Percentiles rank a stretch among this genome's conserved stretches.
Conservation (phyloP, 1,140 invertebrate species). For the Arion vulgaris region DNA sequence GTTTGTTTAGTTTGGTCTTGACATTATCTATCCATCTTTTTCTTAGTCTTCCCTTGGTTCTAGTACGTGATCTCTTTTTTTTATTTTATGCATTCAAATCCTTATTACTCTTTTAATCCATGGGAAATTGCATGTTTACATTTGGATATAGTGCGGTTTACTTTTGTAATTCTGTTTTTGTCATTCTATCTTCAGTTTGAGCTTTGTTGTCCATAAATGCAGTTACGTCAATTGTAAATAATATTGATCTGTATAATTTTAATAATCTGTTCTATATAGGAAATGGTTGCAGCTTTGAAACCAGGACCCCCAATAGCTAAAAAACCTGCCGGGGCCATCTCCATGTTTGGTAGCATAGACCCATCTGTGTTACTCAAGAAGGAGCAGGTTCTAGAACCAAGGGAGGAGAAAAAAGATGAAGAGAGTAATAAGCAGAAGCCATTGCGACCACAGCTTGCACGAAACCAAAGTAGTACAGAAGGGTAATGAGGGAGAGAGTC, state of each 20-base stretch:
- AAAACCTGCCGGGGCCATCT: constrained; percentile 65
- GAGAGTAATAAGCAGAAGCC: not conserved
- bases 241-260: not conserved
- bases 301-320: constrained; percentile 36
- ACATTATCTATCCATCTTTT: too few relatives aligned
- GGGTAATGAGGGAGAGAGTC: not conserved
- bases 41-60: too few relatives aligned
- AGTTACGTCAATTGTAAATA: too few relatives aligned
- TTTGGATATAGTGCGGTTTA: too few relatives aligned
- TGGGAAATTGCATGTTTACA: too few relatives aligned
- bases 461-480: not conserved
- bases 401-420: constrained; percentile 30
- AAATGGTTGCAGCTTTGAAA: not conserved
- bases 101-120: too few relatives aligned
- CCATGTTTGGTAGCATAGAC: constrained; percentile 65
- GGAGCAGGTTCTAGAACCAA: constrained; percentile 35
- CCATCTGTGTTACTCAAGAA: constrained; percentile 57
- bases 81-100: too few relatives aligned
- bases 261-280: not conserved
- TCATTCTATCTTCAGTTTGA: too few relatives aligned
- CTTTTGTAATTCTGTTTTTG: too few relatives aligned
- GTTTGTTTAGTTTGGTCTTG: too few relatives aligned
- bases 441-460: not conserved
- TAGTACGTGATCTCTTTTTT: too few relatives aligned
- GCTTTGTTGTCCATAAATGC: too few relatives aligned